These are phyloP conservation scores for Trochalopteron elliotii DNA, from an alignment of 2,113 vertebrate species.

Conservation along the genomic window DNA sequence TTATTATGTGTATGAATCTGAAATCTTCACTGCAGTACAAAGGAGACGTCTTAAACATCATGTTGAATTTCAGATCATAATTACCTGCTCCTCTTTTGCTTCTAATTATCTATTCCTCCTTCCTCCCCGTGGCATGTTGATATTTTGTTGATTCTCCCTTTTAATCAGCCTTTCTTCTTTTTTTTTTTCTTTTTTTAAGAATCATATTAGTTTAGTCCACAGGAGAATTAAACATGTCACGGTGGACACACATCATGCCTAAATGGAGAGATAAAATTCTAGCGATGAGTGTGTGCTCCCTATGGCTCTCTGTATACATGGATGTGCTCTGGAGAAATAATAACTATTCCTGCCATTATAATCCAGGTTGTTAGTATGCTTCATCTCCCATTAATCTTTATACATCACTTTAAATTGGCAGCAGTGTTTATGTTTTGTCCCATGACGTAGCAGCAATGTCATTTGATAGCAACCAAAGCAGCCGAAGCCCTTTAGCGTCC, in stretches of 20 bases:
- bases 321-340: constrained; percentile 31
- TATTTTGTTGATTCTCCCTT: constrained; percentile 73
- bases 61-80: constrained; percentile 74
- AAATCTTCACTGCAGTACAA: constrained; percentile 76
- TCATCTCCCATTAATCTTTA: constrained; percentile 65
- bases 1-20: constrained; percentile 88
- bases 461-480: constrained; percentile 35
- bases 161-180: constrained; percentile 54
- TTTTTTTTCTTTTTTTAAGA: background rate
- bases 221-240: constrained; percentile 48
- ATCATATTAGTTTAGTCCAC: constrained; percentile 44
- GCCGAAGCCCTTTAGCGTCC: background rate
- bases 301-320: background rate
- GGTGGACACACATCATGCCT: constrained; percentile 39
- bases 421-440: constrained; percentile 52
- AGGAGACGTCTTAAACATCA: constrained; percentile 75
- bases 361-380: constrained; percentile 48
- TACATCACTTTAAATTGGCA: constrained; percentile 60
- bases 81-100: constrained; percentile 71
- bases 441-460: constrained; percentile 54
- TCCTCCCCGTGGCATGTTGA: constrained; percentile 66
- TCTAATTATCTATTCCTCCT: constrained; percentile 73
- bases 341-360: constrained; percentile 34
- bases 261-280: background rate
- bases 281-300: background rate